Conservation (phyloP, 2,888 invertebrate genomes). For the Euproctis similis region DNA sequence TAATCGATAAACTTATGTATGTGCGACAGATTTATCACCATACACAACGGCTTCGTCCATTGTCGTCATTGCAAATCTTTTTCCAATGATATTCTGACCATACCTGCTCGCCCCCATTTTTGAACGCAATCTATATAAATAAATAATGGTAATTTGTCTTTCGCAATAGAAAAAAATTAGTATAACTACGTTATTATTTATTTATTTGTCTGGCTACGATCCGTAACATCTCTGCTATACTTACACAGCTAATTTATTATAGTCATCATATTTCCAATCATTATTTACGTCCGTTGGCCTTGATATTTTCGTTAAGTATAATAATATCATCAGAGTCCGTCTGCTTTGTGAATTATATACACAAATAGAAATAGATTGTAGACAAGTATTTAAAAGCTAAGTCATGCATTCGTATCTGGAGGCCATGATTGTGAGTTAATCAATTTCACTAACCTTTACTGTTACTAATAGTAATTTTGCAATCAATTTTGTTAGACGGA, state of each 20-base stretch:
- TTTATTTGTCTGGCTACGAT: too few relatives aligned
- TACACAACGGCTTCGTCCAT: constrained; percentile 25
- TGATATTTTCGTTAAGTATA: constrained; percentile 35
- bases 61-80: constrained; percentile 31
- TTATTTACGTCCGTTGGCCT: constrained; percentile 31
- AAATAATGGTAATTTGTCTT: background rate
- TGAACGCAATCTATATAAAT: background rate
- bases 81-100: constrained; percentile 31
- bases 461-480: constrained; percentile 19
- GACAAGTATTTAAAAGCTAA: constrained; percentile 19
- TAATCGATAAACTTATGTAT: constrained; percentile 19
- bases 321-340: constrained; percentile 18
- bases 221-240: too few relatives aligned
- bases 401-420: constrained; percentile 17
- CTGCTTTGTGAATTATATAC: constrained; percentile 19
- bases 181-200: too few relatives aligned
- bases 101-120: background rate
- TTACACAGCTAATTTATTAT: constrained; percentile 18
- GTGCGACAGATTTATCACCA: constrained; percentile 28
- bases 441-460: constrained; percentile 18
- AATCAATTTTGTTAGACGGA: constrained; percentile 17
- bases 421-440: constrained; percentile 19
- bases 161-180: too few relatives aligned
- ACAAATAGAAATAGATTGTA: constrained; percentile 25
- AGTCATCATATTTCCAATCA: constrained; percentile 29